Conservation (phyloP, 2,797 vertebrate genomes). For the Syngnathus rostellatus region DNA sequence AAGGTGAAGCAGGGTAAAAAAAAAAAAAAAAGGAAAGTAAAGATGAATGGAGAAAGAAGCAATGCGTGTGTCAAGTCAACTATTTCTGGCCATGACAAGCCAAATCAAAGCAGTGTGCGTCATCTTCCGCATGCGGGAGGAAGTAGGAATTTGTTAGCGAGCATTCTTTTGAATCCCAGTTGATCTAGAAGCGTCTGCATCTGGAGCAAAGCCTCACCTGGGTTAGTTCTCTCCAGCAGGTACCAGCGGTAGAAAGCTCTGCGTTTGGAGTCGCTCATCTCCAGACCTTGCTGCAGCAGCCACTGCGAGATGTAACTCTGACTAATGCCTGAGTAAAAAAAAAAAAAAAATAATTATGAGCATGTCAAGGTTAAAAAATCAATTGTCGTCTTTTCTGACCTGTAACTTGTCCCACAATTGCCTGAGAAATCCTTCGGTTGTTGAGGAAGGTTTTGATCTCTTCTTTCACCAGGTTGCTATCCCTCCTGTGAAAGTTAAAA, state of each 20-base stretch:
- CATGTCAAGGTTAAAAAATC: not conserved
- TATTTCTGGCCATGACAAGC: constrained; percentile 34
- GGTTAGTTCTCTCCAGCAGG: constrained; percentile 76
- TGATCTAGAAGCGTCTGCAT: not conserved
- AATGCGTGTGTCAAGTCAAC: constrained; percentile 7
- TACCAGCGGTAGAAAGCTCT: constrained; percentile 80
- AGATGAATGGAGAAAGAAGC: constrained; percentile 30
- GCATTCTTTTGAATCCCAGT: constrained; percentile 11
- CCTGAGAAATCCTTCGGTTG: constrained; percentile 79
- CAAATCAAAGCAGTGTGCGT: not conserved
- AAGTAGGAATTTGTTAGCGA: constrained; percentile 20
- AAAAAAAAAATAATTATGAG: constrained; percentile 1
- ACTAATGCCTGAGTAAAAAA: constrained; percentile 67
- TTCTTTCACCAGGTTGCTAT: constrained; percentile 80
- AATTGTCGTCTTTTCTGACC: constrained; percentile 39
- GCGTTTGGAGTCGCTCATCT: constrained; percentile 80
- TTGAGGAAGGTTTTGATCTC: constrained; percentile 79
- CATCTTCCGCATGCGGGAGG: constrained; percentile 18
- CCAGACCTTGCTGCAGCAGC: constrained; percentile 77
- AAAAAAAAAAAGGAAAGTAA: constrained; percentile 14
- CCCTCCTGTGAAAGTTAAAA: constrained; percentile 61
- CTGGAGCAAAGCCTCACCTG: constrained; percentile 60
- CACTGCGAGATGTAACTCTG: constrained; percentile 82
- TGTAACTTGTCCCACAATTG: constrained; percentile 79
- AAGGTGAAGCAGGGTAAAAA: constrained; percentile 12